Conservation (phyloP, 1,140 invertebrate genomes). For the Thalassaphorura encarpata region DNA sequence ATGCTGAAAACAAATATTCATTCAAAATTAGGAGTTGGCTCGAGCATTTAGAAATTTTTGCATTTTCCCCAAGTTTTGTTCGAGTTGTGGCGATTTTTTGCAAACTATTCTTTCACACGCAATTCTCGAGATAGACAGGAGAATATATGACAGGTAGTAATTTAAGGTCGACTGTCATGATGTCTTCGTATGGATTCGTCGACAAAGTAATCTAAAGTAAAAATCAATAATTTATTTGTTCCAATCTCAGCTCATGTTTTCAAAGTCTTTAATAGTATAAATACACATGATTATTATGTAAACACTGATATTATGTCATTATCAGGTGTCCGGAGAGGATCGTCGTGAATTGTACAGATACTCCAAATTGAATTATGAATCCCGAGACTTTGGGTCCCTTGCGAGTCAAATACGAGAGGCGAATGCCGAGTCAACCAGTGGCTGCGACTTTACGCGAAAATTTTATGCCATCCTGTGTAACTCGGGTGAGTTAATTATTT, state of each 20-base stretch:
- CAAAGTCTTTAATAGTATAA: background rate
- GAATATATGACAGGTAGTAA: no score
- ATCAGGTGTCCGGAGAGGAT: constrained; percentile 57
- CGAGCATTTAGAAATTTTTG: no score
- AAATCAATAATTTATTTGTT: background rate
- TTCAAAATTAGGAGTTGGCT: no score
- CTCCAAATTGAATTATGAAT: constrained; percentile 41
- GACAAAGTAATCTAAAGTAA: background rate
- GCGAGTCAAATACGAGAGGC: constrained; percentile 71
- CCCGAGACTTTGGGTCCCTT: constrained; percentile 59
- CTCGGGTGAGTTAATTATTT: constrained; percentile 48
- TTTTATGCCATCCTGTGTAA: constrained; percentile 62
- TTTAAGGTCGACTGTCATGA: no score
- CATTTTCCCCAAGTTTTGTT: no score
- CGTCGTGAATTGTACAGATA: constrained; percentile 55
- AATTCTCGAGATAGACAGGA: no score
- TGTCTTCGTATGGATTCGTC: no score
- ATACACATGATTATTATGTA: background rate
- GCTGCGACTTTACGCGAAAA: constrained; percentile 62
- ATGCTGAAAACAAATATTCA: no score
- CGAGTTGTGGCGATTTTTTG: no score
- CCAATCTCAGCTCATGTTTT: background rate
- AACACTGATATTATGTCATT: background rate
- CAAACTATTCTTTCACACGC: no score
- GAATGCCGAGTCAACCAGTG: constrained; percentile 61